Base-by-base conservation (phyloP, 1,140 invertebrate genomes). In the Euwallacea similis region DNA sequence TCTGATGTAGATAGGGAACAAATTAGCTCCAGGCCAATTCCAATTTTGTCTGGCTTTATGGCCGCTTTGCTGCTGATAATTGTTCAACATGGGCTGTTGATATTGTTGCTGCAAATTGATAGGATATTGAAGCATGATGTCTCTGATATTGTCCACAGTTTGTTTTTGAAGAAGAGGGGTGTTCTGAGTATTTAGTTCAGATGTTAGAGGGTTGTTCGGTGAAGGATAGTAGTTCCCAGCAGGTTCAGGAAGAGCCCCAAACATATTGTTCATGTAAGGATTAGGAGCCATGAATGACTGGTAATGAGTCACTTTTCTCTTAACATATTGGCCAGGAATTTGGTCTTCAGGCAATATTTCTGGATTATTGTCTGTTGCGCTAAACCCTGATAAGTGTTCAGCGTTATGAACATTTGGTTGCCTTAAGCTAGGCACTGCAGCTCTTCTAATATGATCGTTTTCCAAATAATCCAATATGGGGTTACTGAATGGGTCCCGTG, bases 1-100 rank as follows among this genome's bases (percentile, higher is more conserved):
- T 79, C 83, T 85, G 42, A 87, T 83, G 15, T 86, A 77, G 50
- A 87, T 79, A 11, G 86, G 86, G 75, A 88, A 87, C 54, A 83
- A 80, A 60, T 80, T 79, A 13, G 83, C 80, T 42, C 84, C 81
- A 10, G 84, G 85, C 81, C 81, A 84, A 47, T 73, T 73, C 70
- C 73, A 76, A 16, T 76, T 74, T 64, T 72, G 71, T 15, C 75
- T 60, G 15, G 64, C 46, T 75, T 81, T 76, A 21, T 69, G 59
- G 10, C 63, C 54, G 53, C 50, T n/a, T 74, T 80, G 77, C 21
- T 60, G 62, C 4, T 13, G 13, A 53, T 68, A 56, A 13, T 50
- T 50, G 6, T 7, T 50, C 9, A 6, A 6, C n/a, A 6, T 6
- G 15, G 42, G 2, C 21, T 58, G 55, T 16, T 58, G 55, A 10